phyloP scores from a whole-genome alignment of 1,140 invertebrate genomes.

The Propsilocerus akamusi region DNA sequence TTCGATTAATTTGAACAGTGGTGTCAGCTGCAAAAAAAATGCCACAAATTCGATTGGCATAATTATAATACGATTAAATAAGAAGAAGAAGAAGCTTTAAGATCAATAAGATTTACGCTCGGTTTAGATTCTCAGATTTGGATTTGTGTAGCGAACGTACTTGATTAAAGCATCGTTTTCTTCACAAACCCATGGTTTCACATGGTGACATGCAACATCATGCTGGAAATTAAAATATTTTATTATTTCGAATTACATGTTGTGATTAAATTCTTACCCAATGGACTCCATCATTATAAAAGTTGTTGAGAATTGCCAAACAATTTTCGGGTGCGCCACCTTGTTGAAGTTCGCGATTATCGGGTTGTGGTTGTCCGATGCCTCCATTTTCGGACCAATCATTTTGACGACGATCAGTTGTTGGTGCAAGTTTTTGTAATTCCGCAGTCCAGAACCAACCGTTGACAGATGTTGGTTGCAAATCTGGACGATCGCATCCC shows the following conservation, averaged over 20 bases:
- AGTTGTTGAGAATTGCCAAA: conserved; percentile 59
- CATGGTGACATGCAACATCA: conserved; percentile 48
- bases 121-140: conserved; percentile 45
- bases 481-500: conserved; percentile 57
- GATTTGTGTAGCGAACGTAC: conserved; percentile 60
- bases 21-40: too few relatives aligned
- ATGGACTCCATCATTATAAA: conserved; percentile 70
- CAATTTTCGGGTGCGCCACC: conserved; percentile 63
- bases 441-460: conserved; percentile 80
- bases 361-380: conserved; percentile 59
- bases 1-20: too few relatives aligned
- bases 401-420: conserved; percentile 50
- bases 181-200: conserved; percentile 67
- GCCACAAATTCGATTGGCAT: too few relatives aligned
- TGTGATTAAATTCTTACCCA: conserved; percentile 22
- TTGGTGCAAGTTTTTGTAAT: conserved; percentile 57
- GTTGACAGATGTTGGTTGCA: conserved; percentile 54
- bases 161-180: conserved; percentile 61
- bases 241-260: not conserved
- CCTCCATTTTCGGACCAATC: conserved; percentile 69
- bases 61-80: not conserved
- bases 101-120: not conserved
- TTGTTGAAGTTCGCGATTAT: conserved; percentile 59
- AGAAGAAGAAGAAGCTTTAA: not conserved
- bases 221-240: not conserved